Base-by-base conservation (phyloP, 2,113 vertebrate genomes). In the Pygoscelis antarcticus region DNA sequence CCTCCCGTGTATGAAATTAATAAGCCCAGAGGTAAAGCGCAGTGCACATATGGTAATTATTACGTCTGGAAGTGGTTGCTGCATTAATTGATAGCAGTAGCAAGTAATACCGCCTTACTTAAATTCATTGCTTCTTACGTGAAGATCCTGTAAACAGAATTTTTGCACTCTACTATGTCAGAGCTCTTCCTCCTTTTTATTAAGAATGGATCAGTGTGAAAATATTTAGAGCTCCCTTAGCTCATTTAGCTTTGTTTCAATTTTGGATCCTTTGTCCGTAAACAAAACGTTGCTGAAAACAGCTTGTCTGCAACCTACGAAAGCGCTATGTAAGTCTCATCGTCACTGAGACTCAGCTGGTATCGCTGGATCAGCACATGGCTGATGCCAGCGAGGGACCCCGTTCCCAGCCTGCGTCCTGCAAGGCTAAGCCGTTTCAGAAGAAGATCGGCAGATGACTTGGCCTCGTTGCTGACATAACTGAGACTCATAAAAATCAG, bases 61-160 rank as follows among this genome's bases (percentile, higher is more conserved):
- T 95, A 94, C 0, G 58, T 80, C 93, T 97, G 97, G 97, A 97
- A 94, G 92, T 94, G 95, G 93, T 93, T 97, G 91, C 96, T 68
- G 72, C 51, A 88, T 95, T 98, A 96, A 97, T 96, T 97, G 97
- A 96, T 88, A 94, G 95, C 97, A 96, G 96, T 90, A 93, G 94
- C 93, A 64, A 93, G 93, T 89, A 89, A 89, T 81, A 87, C 90
- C 97, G 93, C 89, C 90, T 94, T 87, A 22, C 83, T 97, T 96
- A 76, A 96, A 97, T 97, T 93, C 96, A 85, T 12, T 70, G 60
- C 71, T 94, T 77, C 88, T 92, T 92, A n/a, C 38, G 74, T 47
- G 60, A 96, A 87, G 93, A 61, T 32, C 46, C 89, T 88, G 27
- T 92, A 96, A 95, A 91, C 49, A 97, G 88, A 85, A 58, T 88